Evolutionary conservation across 2,113 vertebrate genomes (phyloP), one percentile per base, ranked within the genome.

Genomic region (Alethe diademata): DNA sequence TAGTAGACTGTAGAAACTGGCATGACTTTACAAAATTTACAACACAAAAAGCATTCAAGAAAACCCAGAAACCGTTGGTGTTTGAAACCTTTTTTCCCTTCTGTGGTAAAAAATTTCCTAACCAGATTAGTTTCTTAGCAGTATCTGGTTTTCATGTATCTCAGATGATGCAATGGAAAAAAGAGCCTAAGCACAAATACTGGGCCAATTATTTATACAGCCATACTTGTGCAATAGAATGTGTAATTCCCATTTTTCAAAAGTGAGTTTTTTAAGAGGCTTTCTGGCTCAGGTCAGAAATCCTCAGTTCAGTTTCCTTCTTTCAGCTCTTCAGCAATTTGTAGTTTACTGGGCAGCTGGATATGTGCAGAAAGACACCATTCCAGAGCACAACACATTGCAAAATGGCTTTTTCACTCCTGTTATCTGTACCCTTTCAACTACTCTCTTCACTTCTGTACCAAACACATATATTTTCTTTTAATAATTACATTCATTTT

Each of bases 131-230:
- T 81, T 81, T 89, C 12, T 64, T 31, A 87, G 17, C 13, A 78
- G 19, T 48, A 35, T 87, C 73, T 91, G 74, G 0, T 62, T 93
- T 88, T 82, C 83, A 65, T 75, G 1, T 75, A 64, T 60, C 33
- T 87, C 11, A 82, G 20, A 61, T 62, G 45, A 76, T 69, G 62
- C 17, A 93, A 60, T 56, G 38, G 64, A 86, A 86, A 83, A 72
- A 83, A 64, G 36, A 78, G 53, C 51, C 31, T 50, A 67, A 75
- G 19, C 28, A n/a, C 11, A 61, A 85, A 88, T 60, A 53, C 17
- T 9, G 8, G 13, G n/a, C 10, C 48, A 78, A 40, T 74, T 78
- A 75, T 82, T 78, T 75, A 9, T 40, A 31, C 18, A 85, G 8
- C 5, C 47, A n/a, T 45, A 61, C 5, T 79, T 82, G 43, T 53